Evolutionary conservation across 92 coral and sea anemone species (phyloP).

Genomic region (Paramuricea clavata): DNA sequence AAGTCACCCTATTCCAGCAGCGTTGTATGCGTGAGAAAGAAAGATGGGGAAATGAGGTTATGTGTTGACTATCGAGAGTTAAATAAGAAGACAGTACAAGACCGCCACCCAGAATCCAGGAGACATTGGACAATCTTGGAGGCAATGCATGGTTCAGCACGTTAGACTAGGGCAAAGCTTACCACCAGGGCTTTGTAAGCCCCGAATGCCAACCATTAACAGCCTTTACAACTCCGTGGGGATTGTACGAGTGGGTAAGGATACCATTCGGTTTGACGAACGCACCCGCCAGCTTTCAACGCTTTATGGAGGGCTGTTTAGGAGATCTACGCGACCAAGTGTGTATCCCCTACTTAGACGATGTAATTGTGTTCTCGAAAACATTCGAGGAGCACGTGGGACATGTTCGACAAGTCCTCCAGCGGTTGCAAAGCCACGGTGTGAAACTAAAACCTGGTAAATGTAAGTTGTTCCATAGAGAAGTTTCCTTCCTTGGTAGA

Average conservation of each 20-base stretch:
- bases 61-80: constrained; percentile 60
- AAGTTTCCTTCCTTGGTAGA: constrained; percentile 47
- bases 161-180: constrained; percentile 28
- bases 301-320: too few relatives aligned
- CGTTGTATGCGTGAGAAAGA: too few relatives aligned
- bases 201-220: constrained; percentile 39
- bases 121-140: constrained; percentile 49
- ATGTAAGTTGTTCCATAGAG: constrained; percentile 52
- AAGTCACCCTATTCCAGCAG: too few relatives aligned
- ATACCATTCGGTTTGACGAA: too few relatives aligned
- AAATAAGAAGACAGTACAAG: constrained; percentile 54
- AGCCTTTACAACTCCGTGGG: constrained; percentile 39
- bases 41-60: constrained; percentile 56
- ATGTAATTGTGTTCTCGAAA: too few relatives aligned
- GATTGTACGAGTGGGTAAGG: too few relatives aligned
- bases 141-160: constrained; percentile 39
- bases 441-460: constrained; percentile 45
- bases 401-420: constrained; percentile 47
- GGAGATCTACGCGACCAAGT: constrained; percentile 57
- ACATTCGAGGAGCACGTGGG: constrained; percentile 68
- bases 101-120: too few relatives aligned
- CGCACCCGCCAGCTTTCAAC: too few relatives aligned
- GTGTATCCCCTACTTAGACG: constrained; percentile 63
- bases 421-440: constrained; percentile 40
- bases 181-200: constrained; percentile 37